A percentile compares a stretch with the other conserved stretches of the same genome.
phyloP scores from a whole-genome alignment of 2,888 invertebrate species.

The Melieria omissa region DNA sequence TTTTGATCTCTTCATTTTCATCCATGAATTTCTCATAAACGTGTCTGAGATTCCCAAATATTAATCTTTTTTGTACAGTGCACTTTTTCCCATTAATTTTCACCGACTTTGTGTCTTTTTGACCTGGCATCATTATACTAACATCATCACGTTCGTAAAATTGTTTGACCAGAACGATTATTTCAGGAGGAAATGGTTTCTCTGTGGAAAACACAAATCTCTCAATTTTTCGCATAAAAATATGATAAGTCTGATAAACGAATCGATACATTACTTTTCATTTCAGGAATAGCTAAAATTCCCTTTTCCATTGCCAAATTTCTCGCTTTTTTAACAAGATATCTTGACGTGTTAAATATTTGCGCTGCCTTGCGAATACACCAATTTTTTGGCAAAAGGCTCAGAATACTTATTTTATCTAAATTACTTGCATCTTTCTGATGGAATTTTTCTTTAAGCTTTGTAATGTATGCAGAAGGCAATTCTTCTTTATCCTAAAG shows the following conservation, averaged over 20 bases:
- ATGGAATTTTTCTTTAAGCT: not conserved
- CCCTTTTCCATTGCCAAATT: not conserved
- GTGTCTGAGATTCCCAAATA: constrained; percentile 18
- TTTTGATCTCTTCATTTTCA: not conserved
- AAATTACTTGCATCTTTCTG: not conserved
- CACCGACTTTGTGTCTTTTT: constrained; percentile 11
- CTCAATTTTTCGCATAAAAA: too few species aligned
- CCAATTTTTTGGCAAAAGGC: not conserved
- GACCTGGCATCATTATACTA: constrained; percentile 14
- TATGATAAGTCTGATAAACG: too few species aligned
- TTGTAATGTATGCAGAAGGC: not conserved
- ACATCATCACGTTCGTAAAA: constrained; percentile 18
- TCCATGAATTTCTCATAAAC: constrained; percentile 8
- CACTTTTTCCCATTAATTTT: not conserved
- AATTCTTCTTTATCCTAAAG: not conserved
- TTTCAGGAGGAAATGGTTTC: too few species aligned
- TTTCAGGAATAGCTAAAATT: not conserved
- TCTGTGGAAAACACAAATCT: too few species aligned
- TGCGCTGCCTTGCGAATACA: not conserved
- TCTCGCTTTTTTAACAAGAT: not conserved
- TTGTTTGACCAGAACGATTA: not conserved
- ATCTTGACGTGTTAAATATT: not conserved
- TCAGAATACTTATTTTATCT: not conserved
- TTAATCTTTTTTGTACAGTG: constrained; percentile 3
- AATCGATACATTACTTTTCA: not conserved